phyloP scores from a whole-genome alignment of 2,113 vertebrate genomes.

The Eptesicus fuscus region DNA sequence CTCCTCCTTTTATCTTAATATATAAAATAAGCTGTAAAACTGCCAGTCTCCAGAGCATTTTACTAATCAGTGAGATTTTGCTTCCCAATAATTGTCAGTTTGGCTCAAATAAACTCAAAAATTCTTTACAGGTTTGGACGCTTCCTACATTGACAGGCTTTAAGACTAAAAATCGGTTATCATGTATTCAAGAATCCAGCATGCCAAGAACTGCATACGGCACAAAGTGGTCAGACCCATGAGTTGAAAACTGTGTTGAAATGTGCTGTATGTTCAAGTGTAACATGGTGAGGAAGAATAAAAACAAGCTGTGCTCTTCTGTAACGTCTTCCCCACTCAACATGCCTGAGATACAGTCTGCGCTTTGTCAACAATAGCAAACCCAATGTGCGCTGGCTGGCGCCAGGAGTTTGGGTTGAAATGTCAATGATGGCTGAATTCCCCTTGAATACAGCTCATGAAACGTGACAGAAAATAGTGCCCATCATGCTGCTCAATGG shows the following conservation, averaged over 20 bases:
- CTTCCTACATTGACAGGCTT: not conserved
- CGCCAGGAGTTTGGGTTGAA: not conserved
- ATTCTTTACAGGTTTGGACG: not conserved
- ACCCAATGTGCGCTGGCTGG: not conserved
- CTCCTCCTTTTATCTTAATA: not conserved
- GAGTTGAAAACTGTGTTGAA: not conserved
- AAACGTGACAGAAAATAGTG: not conserved
- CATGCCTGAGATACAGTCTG: not conserved
- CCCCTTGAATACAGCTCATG: not conserved
- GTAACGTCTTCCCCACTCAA: not conserved
- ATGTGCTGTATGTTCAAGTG: not conserved
- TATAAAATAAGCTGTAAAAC: not conserved
- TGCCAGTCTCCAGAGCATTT: not conserved
- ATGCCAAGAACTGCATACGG: not conserved
- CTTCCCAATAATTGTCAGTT: not conserved
- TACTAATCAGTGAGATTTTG: not conserved
- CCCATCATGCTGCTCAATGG: not conserved
- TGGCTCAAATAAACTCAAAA: not conserved
- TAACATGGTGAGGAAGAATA: not conserved
- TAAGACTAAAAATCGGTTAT: not conserved
- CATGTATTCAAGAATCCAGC: accelerated
- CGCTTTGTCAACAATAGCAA: not conserved
- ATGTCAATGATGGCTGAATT: not conserved
- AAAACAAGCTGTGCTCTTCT: not conserved
- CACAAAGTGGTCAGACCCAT: not conserved